Evolutionary conservation across 2,888 invertebrate genomes (phyloP), one percentile per base, ranked within the genome.

Genomic region (Beris morrisii): DNA sequence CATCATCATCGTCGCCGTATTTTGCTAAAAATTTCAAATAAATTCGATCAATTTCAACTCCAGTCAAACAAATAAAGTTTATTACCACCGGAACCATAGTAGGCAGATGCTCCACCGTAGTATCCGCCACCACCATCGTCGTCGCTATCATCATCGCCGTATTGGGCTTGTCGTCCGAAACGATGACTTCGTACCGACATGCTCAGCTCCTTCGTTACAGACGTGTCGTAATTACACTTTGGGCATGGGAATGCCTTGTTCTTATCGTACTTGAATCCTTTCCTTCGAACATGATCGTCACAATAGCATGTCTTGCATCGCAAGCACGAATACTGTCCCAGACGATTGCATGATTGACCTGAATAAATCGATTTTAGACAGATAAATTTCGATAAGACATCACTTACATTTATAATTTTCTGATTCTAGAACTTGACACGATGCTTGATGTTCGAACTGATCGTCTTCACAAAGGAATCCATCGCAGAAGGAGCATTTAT

Each of bases 401-500:
- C 45, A 46, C 31, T 15, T 58, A 89, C 97, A 97, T 84, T 97
- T 97, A 79, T 91, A 95, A 74, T 88, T 95, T 82, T 97, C 97
- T 0, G 95, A 90, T 77, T 97, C 97, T 5, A 97, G 83, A 67
- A 95, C 92, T 84, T 97, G 96, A 78, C 96, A 97, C 0, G 93
- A 94, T 4, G 97, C 97, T 82, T 97, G 97, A 82, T 97, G 97
- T 81, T 97, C 97, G 82, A 95, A 95, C 81, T 95, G 95, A 81
- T 95, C 95, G 81, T 95, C 95, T 82, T 95, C 95, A 79, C 97
- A 97, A 4, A 93, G 83, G 76, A 88, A 95, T 56, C 89, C 92
- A 73, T 88, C 84, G 78, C 97, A 97, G 82, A 93, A 97, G 43
- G 92, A 93, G 78, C 97, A 97, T 73, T 89, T 89, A 79, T 94